Evolutionary conservation across 2,888 invertebrate species (phyloP).

Genomic region (Dorcus parallelipipedus): DNA sequence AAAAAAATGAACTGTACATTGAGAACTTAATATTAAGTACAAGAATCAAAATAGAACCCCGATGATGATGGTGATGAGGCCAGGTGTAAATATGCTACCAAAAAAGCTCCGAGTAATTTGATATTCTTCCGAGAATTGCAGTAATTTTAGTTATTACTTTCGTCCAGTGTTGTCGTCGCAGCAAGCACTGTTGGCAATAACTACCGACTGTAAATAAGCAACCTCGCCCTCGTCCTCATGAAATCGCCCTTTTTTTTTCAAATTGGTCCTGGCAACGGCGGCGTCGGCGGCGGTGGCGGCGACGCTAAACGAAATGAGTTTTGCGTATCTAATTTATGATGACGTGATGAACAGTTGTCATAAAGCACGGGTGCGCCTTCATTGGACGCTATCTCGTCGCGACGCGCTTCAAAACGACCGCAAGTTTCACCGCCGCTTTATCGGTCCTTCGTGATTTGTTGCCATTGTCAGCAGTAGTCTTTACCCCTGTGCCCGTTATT

Average conservation of each 20-base stretch:
- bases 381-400: conserved; percentile 17
- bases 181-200: conserved; percentile 2
- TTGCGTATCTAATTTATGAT: conserved; percentile 32
- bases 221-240: too few species aligned
- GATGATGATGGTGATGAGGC: too few species aligned
- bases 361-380: conserved; percentile 29
- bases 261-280: background rate
- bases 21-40: too few species aligned
- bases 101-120: too few species aligned
- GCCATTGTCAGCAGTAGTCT: background rate
- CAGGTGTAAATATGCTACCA: too few species aligned
- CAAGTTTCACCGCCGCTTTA: background rate
- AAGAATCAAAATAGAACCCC: too few species aligned
- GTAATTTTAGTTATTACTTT: conserved; percentile 7
- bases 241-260: background rate
- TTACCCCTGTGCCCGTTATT: background rate
- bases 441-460: background rate
- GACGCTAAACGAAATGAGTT: conserved; percentile 17
- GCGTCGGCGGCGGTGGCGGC: conserved; percentile 5
- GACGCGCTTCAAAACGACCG: conserved; percentile 14
- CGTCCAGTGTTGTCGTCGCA: conserved; percentile 9
- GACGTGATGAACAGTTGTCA: conserved; percentile 39
- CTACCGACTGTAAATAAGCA: background rate
- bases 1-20: too few species aligned
- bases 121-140: conserved; percentile 7